Evolutionary conservation across 2,797 vertebrate species (phyloP).

Genomic region (Sylvilagus floridanus): DNA sequence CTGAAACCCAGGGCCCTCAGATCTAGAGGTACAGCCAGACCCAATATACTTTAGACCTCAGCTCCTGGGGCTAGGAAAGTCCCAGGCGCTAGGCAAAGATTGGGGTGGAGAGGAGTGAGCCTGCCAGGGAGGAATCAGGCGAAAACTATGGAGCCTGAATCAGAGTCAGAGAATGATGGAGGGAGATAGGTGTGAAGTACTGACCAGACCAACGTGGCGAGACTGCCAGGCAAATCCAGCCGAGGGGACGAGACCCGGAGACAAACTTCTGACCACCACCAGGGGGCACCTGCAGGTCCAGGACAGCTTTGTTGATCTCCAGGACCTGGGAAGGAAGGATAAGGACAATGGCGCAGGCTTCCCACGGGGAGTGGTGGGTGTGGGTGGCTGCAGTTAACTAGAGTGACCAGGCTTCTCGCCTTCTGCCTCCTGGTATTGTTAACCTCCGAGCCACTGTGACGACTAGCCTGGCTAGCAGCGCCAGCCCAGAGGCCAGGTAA

Average conservation of each 20-base stretch:
- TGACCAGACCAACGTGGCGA: neutral
- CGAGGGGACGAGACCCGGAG: neutral
- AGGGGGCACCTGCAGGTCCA: constrained; percentile 32
- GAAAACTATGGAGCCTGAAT: no score
- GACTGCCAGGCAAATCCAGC: neutral
- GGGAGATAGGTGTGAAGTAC: no score
- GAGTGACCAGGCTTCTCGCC: neutral
- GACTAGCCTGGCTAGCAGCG: neutral
- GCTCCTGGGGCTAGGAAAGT: neutral
- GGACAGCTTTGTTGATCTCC: constrained; percentile 27
- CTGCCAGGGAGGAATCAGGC: neutral
- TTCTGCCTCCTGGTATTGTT: constrained; percentile 16
- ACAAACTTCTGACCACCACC: neutral
- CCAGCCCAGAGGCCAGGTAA: neutral
- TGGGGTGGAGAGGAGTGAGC: neutral
- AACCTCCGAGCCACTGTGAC: neutral
- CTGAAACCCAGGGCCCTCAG: neutral
- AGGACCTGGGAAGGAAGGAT: neutral
- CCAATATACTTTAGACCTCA: neutral
- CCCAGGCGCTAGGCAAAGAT: neutral
- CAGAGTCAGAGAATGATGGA: no score
- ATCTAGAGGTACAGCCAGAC: neutral
- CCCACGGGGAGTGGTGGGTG: no score
- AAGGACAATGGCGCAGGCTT: neutral
- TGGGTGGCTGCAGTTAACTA: neutral